A percentile compares a stretch with the other conserved stretches of the same genome.
Evolutionary conservation across 2,888 invertebrate species (phyloP).

Genomic region (Cyaniris semiargus): DNA sequence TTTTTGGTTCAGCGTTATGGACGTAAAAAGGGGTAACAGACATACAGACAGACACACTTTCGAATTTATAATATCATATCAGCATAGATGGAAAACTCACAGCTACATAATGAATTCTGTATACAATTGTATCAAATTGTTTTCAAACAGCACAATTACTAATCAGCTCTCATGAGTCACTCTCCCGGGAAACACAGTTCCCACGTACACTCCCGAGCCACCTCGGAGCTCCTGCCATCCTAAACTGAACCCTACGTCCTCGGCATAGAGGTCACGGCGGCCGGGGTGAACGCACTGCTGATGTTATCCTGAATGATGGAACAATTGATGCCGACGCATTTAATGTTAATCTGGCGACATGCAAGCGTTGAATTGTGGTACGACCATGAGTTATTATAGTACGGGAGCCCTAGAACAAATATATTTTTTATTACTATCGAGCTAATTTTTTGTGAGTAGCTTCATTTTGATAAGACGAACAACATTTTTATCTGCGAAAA

Average conservation of each 20-base stretch:
- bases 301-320: slow-evolving; percentile 12
- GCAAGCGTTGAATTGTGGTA: neutral
- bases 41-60: no score
- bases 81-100: no score
- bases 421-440: no score
- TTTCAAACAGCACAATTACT: neutral
- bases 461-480: no score
- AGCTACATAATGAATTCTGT: neutral
- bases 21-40: no score
- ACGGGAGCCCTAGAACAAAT: no score
- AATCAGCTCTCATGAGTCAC: neutral
- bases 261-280: neutral
- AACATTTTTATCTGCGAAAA: no score
- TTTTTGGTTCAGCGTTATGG: no score
- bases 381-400: neutral
- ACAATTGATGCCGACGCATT: neutral
- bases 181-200: neutral
- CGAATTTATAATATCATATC: no score
- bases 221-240: neutral
- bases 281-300: slow-evolving; percentile 8
- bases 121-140: neutral
- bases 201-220: neutral
- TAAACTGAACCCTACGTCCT: neutral
- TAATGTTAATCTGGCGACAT: neutral
- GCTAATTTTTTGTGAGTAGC: no score